Evolutionary conservation across 2,113 vertebrate species (phyloP).

Genomic region (Rattus rattus): DNA sequence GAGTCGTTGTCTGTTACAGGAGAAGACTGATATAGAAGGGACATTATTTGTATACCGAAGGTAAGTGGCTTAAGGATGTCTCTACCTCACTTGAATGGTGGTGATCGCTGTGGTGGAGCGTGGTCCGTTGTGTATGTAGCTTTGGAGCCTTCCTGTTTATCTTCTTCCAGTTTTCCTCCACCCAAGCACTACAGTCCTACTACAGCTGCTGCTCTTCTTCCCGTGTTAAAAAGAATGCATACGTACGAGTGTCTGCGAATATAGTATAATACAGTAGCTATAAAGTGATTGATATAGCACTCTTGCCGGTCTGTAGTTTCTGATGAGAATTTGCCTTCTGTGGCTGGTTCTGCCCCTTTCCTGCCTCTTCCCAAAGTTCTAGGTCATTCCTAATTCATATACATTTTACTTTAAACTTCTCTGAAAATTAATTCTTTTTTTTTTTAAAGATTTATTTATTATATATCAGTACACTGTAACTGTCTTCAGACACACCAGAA

Average conservation of each 20-base stretch:
- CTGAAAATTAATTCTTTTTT: too few species aligned
- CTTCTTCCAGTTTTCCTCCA: background rate
- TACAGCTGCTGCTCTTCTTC: background rate
- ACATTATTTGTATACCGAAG: slow-evolving; percentile 98
- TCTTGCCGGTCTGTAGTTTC: background rate
- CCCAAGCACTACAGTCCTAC: background rate
- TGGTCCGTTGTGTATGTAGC: background rate
- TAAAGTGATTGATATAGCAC: background rate
- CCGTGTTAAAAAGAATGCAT: background rate
- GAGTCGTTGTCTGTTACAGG: slow-evolving; percentile 86
- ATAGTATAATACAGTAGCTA: background rate
- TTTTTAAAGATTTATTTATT: too few species aligned
- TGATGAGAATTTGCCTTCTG: background rate
- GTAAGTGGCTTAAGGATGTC: slow-evolving; percentile 84
- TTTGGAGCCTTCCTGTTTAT: background rate
- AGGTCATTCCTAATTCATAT: slow-evolving; percentile 13
- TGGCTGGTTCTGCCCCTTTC: slow-evolving; percentile 4
- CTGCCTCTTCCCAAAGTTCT: background rate
- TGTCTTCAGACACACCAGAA: too few species aligned
- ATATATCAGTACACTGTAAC: too few species aligned
- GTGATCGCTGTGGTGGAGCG: background rate
- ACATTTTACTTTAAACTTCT: slow-evolving; percentile 53
- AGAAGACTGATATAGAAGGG: slow-evolving; percentile 98
- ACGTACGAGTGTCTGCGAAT: background rate
- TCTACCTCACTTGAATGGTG: background rate